phyloP scores from a whole-genome alignment of 1,140 invertebrate species.

The Tetranychus cinnabarinus region DNA sequence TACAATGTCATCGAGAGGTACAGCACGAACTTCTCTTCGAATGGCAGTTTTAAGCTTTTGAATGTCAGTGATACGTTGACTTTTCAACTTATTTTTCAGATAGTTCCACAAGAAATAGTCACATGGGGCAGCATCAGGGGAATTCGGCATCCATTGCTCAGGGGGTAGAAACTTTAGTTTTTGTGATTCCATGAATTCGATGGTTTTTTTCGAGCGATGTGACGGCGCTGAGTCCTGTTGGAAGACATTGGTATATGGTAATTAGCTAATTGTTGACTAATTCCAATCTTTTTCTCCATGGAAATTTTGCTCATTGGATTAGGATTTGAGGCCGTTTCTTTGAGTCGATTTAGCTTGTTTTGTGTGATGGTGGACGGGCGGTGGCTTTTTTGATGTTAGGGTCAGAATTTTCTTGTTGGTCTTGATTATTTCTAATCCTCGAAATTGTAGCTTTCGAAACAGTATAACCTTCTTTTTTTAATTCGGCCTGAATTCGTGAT shows the following conservation, averaged over 20 bases:
- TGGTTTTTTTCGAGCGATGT: neutral
- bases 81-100: neutral
- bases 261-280: no score
- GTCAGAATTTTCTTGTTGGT: no score
- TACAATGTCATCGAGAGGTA: neutral
- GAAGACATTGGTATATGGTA: neutral
- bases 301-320: no score
- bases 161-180: neutral
- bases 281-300: no score
- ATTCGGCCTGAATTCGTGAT: no score
- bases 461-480: no score
- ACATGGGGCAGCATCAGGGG: neutral
- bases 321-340: no score
- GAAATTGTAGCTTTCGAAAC: no score
- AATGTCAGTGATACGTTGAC: neutral
- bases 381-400: no score
- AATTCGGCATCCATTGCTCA: neutral
- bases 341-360: no score
- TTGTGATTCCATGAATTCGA: neutral
- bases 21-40: neutral
- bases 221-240: constrained; percentile 1
- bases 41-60: neutral
- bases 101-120: constrained; percentile 6
- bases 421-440: no score
- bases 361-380: no score